Evolutionary conservation across 2,888 invertebrate species (phyloP).

Genomic region (Ormyrus nitidulus): DNA sequence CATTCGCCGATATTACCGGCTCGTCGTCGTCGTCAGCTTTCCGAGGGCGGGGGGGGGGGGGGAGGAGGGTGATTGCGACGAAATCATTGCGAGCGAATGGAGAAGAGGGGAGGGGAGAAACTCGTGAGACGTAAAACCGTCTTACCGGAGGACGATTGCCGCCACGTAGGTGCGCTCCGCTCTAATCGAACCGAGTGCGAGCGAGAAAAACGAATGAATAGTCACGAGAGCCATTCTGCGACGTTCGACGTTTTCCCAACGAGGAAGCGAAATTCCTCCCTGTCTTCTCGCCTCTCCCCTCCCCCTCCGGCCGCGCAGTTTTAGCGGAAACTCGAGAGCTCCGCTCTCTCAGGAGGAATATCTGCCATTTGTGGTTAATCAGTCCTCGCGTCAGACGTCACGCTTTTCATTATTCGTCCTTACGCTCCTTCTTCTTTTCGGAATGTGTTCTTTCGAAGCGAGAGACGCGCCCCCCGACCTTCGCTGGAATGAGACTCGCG

Average conservation of each 20-base stretch:
- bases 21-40: constrained; percentile 53
- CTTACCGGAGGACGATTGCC: constrained; percentile 60
- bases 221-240: constrained; percentile 56
- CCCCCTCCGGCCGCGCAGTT: constrained; percentile 45
- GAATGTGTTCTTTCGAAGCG: constrained; percentile 10
- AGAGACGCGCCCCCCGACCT: not conserved
- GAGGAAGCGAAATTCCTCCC: constrained; percentile 55
- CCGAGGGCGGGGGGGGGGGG: not conserved
- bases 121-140: constrained; percentile 72
- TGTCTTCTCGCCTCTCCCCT: constrained; percentile 55
- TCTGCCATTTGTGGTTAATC: constrained; percentile 58
- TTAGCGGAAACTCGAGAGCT: constrained; percentile 9
- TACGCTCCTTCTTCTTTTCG: constrained; percentile 30
- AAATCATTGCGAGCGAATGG: constrained; percentile 76
- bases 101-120: constrained; percentile 56
- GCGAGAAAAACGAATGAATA: constrained; percentile 60
- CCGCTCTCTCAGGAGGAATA: constrained; percentile 37
- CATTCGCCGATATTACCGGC: constrained; percentile 75
- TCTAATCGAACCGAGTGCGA: constrained; percentile 60
- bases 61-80: constrained; percentile 74
- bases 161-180: constrained; percentile 47
- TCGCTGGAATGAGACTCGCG: constrained; percentile 7
- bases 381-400: constrained; percentile 52
- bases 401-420: constrained; percentile 57
- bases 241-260: constrained; percentile 55